Percentiles rank a stretch among this genome's conserved stretches.
These are phyloP conservation scores for Lepisosteus osseus DNA, from an alignment of 2,113 vertebrate species.

Conservation along the genomic window DNA sequence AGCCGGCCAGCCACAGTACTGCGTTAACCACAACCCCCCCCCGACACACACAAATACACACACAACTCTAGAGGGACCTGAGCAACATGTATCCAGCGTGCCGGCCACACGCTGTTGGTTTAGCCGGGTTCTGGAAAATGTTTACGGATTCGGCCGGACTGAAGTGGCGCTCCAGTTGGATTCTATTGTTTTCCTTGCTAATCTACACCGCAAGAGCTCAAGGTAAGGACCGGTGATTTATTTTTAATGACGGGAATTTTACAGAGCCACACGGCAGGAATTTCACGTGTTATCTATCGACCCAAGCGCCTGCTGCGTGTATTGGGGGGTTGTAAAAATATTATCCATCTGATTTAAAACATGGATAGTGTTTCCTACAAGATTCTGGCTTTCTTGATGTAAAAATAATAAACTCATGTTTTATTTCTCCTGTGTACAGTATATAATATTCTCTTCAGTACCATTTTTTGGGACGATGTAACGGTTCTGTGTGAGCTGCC, in stretches of 20 bases:
- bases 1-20: neutral
- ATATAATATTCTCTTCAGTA: no score
- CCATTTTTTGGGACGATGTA: no score
- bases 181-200: constrained; percentile 59
- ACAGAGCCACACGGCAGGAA: neutral
- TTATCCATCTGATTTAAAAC: no score
- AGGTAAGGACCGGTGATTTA: constrained; percentile 50
- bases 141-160: constrained; percentile 43
- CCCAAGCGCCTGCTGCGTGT: no score
- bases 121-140: constrained; percentile 44
- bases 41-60: constrained; percentile 9
- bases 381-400: no score
- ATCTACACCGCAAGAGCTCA: constrained; percentile 52
- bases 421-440: no score
- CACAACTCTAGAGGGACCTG: constrained; percentile 28
- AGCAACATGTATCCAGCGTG: constrained; percentile 38
- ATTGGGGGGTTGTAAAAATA: no score
- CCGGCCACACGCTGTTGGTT: constrained; percentile 54
- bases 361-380: no score
- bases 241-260: neutral
- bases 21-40: neutral
- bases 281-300: constrained; percentile 15
- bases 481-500: no score
- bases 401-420: no score
- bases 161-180: constrained; percentile 62